Evolutionary conservation across 2,113 vertebrate genomes (phyloP).

Genomic region (Antigone vipio): DNA sequence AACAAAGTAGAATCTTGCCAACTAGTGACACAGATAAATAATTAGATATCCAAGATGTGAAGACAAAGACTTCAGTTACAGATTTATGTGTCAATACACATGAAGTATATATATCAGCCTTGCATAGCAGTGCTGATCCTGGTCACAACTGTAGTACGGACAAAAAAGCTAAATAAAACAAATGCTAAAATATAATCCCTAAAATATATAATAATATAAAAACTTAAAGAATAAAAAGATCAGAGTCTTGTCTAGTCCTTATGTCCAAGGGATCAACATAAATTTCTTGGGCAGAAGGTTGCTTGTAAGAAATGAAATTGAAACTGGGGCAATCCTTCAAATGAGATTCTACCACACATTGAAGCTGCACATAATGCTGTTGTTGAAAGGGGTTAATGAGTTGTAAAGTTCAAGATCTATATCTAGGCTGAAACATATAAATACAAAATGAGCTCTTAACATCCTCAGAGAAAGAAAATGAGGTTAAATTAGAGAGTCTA

Average conservation of each 20-base stretch:
- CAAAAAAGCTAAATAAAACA: neutral
- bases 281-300: neutral
- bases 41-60: neutral
- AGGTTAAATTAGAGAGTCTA: neutral
- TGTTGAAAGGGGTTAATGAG: neutral
- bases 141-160: neutral
- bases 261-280: neutral
- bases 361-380: neutral
- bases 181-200: neutral
- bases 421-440: neutral
- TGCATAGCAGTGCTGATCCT: neutral
- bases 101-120: neutral
- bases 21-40: neutral
- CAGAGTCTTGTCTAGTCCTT: neutral
- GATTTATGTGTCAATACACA: neutral
- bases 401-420: neutral
- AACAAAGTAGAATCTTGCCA: neutral
- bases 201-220: neutral
- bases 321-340: neutral
- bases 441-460: neutral
- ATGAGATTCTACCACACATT: neutral
- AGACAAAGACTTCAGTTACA: neutral
- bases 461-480: neutral
- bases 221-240: neutral
- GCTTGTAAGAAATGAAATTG: neutral